Evolutionary conservation across 2,888 invertebrate genomes (phyloP), one percentile per base, ranked within the genome.

Genomic region (Arrhopalites spinosus): DNA sequence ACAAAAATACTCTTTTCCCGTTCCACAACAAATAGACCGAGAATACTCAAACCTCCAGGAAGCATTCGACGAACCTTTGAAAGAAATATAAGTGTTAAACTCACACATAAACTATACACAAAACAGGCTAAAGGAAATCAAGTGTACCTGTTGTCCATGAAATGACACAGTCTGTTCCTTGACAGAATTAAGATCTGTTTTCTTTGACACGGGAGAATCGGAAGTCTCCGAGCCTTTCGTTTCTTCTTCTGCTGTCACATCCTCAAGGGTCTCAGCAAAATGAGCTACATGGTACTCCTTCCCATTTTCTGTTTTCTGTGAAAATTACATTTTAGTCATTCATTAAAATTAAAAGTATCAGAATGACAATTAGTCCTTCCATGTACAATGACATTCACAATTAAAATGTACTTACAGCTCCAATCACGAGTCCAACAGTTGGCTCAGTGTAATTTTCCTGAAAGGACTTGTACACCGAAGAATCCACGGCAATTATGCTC

Each of bases 31-130:
- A 94, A 95, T 82, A 95, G 88, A 86, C 92, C 96, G 84, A 94
- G 88, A 67, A 96, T 91, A 86, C 90, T 90, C 88, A 95, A 90
- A 64, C 95, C 96, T 59, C 96, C 96, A 45, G 95, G 93, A 78
- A 96, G 87, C 95, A 96, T 95, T 86, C 94, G 90, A 1, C 92
- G 91, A 0, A 94, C 89, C 89, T 89, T 78, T n/a, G 30, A 45
- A 23, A 27, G 11, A 25, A 74, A 25, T 63, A 23, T 13, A 36
- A 36, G 25, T 63, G 13, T 23, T 15, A 17, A 30, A 67, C 43
- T 25, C 45, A 43, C 1, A 13, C 20, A 70, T n/a, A 29, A 29
- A 15, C 36, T 17, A 29, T 66, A 25, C 15, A n/a, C 27, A 43
- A 73, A 17, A 20, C 27, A 17, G 23, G 47, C 23, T 29, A 25